These are phyloP conservation scores for Coronaproctus castanopsis DNA, from an alignment of 2,888 invertebrate species.

Conservation along the genomic window DNA sequence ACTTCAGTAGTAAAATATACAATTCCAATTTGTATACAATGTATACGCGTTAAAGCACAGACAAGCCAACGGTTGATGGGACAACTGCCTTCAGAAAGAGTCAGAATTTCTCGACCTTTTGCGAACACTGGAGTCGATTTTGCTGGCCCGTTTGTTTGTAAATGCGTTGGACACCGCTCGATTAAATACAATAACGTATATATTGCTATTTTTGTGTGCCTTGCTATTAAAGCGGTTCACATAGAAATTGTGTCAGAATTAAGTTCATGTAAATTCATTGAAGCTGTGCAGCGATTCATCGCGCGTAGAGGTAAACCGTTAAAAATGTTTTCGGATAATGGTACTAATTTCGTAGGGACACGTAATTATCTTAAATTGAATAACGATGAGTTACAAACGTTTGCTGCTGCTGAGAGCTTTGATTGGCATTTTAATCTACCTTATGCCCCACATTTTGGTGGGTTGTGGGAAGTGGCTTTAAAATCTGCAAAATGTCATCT, in stretches of 20 bases:
- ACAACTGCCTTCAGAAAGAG: neutral
- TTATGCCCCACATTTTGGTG: neutral
- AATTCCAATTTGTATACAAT: neutral
- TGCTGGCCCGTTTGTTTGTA: slow-evolving; percentile 2
- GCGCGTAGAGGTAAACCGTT: neutral
- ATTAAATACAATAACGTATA: neutral
- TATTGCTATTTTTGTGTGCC: slow-evolving; percentile 2
- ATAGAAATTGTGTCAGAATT: slow-evolving; percentile 2
- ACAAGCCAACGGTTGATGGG: slow-evolving; percentile 3
- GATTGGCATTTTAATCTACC: neutral
- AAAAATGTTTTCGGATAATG: slow-evolving; percentile 1
- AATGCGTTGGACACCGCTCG: slow-evolving; percentile 2
- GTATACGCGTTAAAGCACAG: neutral
- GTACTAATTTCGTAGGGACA: slow-evolving; percentile 1
- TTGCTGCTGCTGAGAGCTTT: neutral
- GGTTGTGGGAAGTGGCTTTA: neutral
- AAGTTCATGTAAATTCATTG: too few relatives aligned
- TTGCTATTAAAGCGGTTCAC: slow-evolving; percentile 1
- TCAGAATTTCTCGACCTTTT: neutral
- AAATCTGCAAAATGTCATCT: neutral
- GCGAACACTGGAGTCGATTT: neutral
- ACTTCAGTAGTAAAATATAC: neutral
- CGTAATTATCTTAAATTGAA: neutral
- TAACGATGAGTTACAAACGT: neutral
- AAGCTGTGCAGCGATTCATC: neutral